Evolutionary conservation across 1,140 invertebrate genomes (phyloP).

Genomic region (Calliopsis andreniformis): DNA sequence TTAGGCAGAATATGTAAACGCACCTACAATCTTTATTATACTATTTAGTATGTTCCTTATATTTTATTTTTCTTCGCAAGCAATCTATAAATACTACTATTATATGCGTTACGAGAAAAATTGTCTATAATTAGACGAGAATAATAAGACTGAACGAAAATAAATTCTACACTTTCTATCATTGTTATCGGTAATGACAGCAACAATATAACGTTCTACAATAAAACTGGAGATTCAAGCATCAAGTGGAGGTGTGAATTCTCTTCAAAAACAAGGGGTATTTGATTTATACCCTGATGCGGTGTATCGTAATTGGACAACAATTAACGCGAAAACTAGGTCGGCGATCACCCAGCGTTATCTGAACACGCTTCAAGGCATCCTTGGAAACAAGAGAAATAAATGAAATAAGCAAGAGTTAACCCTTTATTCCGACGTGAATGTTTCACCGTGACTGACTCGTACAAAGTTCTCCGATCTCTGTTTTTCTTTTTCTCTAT

Average conservation of each 20-base stretch:
- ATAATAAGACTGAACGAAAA: no score
- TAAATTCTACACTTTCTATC: no score
- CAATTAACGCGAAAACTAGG: slow-evolving; percentile 25
- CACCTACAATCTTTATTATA: no score
- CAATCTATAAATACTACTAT: no score
- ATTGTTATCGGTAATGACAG: no score
- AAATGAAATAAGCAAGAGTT: neutral
- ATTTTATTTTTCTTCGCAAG: no score
- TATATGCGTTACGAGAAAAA: no score
- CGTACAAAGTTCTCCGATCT: neutral
- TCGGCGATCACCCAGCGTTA: slow-evolving; percentile 20
- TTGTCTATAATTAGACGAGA: no score
- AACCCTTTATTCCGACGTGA: slow-evolving; percentile 19
- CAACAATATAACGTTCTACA: no score
- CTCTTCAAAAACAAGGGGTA: neutral
- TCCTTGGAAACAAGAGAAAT: neutral
- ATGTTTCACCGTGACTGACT: slow-evolving; percentile 7
- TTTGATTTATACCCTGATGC: neutral
- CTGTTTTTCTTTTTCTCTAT: neutral
- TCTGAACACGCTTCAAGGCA: neutral
- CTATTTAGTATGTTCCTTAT: no score
- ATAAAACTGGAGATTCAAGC: neutral
- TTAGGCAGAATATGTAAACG: no score
- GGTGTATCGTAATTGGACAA: no score
- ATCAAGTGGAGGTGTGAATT: neutral